phyloP scores from a whole-genome alignment of 2,888 invertebrate species.

The Germaria angustata region DNA sequence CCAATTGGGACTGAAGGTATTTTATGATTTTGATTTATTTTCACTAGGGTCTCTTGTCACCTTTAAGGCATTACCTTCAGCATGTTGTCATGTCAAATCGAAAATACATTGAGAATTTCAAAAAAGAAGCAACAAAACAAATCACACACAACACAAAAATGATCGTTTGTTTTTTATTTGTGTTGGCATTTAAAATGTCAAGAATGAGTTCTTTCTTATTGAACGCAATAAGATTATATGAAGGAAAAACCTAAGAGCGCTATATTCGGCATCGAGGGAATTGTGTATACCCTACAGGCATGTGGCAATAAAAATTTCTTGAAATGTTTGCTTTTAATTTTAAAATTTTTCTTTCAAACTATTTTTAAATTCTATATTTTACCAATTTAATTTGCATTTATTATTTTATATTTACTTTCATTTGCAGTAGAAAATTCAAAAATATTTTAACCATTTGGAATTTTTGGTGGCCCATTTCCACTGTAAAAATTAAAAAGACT shows the following conservation, averaged over 20 bases:
- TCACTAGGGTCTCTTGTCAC: constrained; percentile 32
- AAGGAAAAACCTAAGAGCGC: background rate
- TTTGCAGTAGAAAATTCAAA: no score
- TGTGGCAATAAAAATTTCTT: background rate
- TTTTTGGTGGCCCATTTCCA: no score
- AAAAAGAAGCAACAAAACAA: background rate
- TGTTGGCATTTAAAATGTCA: constrained; percentile 64
- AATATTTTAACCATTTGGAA: no score
- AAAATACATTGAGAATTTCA: constrained; percentile 22
- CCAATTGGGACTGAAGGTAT: background rate
- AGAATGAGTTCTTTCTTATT: constrained; percentile 37
- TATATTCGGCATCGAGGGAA: no score
- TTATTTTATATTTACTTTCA: no score
- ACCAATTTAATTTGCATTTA: no score
- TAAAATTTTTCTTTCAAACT: background rate
- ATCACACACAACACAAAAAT: background rate
- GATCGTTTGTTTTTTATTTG: constrained; percentile 47
- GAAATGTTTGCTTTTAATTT: background rate
- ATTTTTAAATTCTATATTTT: no score
- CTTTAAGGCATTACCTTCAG: constrained; percentile 45
- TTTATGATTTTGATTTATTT: constrained; percentile 26
- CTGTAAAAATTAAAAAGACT: no score
- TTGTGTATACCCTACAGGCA: no score
- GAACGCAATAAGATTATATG: constrained; percentile 23
- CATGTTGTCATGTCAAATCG: constrained; percentile 61